A percentile compares a stretch with the other conserved stretches of the same genome.
Evolutionary conservation across 1,140 invertebrate genomes (phyloP).

Genomic region (Homalodisca vitripennis): DNA sequence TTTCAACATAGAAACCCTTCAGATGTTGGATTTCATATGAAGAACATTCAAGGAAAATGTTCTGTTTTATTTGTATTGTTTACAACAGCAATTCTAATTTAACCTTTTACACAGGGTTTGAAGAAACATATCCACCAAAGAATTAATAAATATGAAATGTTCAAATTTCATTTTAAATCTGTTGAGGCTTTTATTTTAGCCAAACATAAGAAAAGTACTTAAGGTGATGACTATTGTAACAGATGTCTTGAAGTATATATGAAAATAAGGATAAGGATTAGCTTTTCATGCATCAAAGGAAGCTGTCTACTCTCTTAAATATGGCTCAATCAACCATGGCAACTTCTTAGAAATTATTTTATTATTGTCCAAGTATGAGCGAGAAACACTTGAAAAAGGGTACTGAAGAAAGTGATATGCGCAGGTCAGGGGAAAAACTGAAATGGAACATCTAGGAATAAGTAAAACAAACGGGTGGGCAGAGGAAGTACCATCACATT

Average conservation of each 20-base stretch:
- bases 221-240: background rate
- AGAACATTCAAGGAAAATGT: background rate
- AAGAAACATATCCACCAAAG: background rate
- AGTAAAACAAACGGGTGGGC: background rate
- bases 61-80: background rate
- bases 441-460: background rate
- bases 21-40: constrained; percentile 12
- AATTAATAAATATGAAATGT: background rate
- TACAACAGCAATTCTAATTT: background rate
- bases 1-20: no score
- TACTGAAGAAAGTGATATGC: background rate
- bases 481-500: background rate
- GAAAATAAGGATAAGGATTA: background rate
- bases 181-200: background rate
- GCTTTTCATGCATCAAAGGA: background rate
- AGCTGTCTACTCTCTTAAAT: background rate
- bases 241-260: background rate
- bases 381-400: constrained; percentile 11
- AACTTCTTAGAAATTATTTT: constrained; percentile 10
- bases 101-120: background rate
- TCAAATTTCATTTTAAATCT: background rate
- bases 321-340: background rate
- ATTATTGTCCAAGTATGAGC: background rate
- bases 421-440: background rate
- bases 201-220: background rate